These are phyloP conservation scores for Pavo muticus DNA, from an alignment of 2,113 vertebrate species.

Conservation along the genomic window DNA sequence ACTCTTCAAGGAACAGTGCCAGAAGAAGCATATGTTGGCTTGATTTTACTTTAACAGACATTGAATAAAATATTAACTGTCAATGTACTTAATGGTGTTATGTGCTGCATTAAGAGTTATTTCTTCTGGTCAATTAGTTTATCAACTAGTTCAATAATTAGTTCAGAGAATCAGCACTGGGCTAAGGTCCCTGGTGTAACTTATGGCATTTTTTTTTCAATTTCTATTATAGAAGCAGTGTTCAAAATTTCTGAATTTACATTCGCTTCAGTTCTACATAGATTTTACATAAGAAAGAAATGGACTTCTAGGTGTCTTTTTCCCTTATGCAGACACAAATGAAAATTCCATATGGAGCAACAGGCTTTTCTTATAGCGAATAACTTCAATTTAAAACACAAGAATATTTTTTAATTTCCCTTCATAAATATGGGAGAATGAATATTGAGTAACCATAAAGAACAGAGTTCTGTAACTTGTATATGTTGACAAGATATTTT, in stretches of 20 bases:
- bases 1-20: not conserved
- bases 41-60: not conserved
- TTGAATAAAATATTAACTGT: not conserved
- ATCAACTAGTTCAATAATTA: slow-evolving; percentile 12
- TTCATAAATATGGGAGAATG: not conserved
- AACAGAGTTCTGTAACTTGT: not conserved
- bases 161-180: not conserved
- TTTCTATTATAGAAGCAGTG: not conserved
- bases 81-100: not conserved
- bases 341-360: not conserved
- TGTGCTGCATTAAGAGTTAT: not conserved
- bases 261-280: not conserved
- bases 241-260: not conserved
- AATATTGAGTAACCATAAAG: not conserved
- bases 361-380: not conserved
- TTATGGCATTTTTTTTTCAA: not conserved
- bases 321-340: not conserved
- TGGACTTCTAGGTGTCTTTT: not conserved
- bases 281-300: not conserved
- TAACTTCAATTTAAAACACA: not conserved
- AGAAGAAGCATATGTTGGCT: not conserved
- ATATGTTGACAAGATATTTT: not conserved
- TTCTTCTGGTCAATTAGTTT: not conserved
- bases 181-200: not conserved
- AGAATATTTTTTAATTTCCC: not conserved